Evolutionary conservation across 2,113 vertebrate species (phyloP).

Genomic region (Setophaga coronata): DNA sequence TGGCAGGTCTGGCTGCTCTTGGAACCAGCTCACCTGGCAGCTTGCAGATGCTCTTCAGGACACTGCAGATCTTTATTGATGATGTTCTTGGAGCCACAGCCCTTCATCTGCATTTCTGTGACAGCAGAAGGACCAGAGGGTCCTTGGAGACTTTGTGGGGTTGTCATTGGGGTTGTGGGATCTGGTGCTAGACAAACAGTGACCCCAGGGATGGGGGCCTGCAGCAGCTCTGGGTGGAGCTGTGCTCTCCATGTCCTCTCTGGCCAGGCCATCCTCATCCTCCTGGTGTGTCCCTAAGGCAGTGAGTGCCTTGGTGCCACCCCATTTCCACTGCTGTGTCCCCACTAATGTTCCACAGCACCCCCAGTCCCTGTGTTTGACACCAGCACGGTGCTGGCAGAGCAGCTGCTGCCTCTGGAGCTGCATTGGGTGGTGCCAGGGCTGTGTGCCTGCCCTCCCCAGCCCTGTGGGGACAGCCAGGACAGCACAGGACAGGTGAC

Average conservation of each 20-base stretch:
- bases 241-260: fast-evolving
- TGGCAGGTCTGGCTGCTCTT: background rate
- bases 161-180: background rate
- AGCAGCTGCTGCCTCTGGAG: background rate
- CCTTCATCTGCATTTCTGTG: background rate
- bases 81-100: background rate
- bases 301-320: background rate
- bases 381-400: fast-evolving
- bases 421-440: fast-evolving
- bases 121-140: background rate
- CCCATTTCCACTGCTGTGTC: fast-evolving
- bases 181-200: background rate
- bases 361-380: fast-evolving
- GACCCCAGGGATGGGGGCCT: background rate
- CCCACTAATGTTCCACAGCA: fast-evolving
- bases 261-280: fast-evolving
- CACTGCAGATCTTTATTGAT: background rate
- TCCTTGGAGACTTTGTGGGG: background rate
- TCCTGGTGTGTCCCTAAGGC: background rate
- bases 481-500: background rate
- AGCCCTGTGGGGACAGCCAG: background rate
- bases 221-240: background rate
- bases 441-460: fast-evolving
- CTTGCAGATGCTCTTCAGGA: slow-evolving; percentile 3
- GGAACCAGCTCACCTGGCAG: background rate